Evolutionary conservation across 2,797 vertebrate genomes (phyloP), one percentile per base, ranked within the genome.

Genomic region (Argyrosomus regius): DNA sequence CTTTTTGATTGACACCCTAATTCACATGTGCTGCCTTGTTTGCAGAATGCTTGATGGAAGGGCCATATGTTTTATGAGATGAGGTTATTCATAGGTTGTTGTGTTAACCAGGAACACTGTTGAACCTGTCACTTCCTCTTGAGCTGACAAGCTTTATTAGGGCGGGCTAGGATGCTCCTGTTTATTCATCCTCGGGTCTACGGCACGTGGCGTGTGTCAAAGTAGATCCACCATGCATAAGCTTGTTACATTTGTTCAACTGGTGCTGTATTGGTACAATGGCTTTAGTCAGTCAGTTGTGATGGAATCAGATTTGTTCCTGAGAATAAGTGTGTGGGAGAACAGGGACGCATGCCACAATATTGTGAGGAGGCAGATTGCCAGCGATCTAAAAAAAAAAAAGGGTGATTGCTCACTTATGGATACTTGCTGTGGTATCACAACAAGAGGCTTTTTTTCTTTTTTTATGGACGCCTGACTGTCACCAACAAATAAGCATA

Each of bases 61-160:
- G 83, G 80, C 79, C 89, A 91, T 90, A 87, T 91, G 89, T 78
- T 90, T 84, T 75, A 82, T 67, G 78, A 83, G 86, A 88, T 70
- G 84, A 84, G 89, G 93, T 92, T 89, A 92, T 91, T 89, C 83
- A 81, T 85, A 87, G 89, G 89, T 83, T 89, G 85, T 69, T 81
- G 91, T 88, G 87, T 89, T 89, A 92, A 94, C 83, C 86, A 82
- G 89, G 65, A 88, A 88, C 90, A 84, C 78, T 84, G 87, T 62
- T 79, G 82, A 89, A 90, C 83, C 87, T 91, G 91, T 93, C 93
- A 92, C 88, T 90, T 92, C 77, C 81, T 82, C 82, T 83, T 54
- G 59, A 80, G 87, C 74, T 90, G 90, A 91, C 69, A 6, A 61
- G 88, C 83, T 87, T 88, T 89, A 92, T 92, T 89, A 88, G 83